A percentile compares a stretch with the other conserved stretches of the same genome.
phyloP scores from a whole-genome alignment of 2,113 vertebrate genomes.

The Anser brachyrhynchus region DNA sequence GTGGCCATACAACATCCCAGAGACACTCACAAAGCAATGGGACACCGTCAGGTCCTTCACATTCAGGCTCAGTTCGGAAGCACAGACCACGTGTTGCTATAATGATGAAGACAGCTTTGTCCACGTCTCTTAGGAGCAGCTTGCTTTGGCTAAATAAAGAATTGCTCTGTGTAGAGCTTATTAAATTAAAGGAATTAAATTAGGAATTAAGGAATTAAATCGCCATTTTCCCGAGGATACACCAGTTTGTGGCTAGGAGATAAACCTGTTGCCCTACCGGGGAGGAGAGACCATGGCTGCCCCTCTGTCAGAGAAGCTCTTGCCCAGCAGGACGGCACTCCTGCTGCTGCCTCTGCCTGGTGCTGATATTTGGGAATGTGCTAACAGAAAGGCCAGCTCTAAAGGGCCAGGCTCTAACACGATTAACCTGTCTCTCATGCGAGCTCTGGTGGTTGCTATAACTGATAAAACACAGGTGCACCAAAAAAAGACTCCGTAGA shows the following conservation, averaged over 20 bases:
- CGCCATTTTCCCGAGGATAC: neutral
- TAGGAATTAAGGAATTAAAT: neutral
- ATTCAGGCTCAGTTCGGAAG: neutral
- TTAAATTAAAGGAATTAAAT: too few relatives aligned
- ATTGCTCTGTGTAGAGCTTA: neutral
- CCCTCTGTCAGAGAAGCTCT: neutral
- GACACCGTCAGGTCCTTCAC: neutral
- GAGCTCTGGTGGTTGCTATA: neutral
- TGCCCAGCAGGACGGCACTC: neutral
- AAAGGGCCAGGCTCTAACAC: neutral
- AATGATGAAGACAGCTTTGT: neutral
- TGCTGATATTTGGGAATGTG: neutral
- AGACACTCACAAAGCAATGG: neutral
- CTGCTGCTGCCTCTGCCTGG: neutral
- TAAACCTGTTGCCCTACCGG: neutral
- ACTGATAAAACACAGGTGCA: neutral
- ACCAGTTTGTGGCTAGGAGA: neutral
- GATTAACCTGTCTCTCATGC: neutral
- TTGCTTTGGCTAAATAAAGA: neutral
- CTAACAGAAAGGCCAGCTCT: neutral
- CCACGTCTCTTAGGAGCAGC: neutral
- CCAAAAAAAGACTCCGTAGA: neutral
- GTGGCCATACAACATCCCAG: rapidly evolving
- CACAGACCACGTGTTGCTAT: neutral
- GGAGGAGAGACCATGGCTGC: neutral